phyloP scores from a whole-genome alignment of 2,888 invertebrate species.

The Cacoxenus indagator region DNA sequence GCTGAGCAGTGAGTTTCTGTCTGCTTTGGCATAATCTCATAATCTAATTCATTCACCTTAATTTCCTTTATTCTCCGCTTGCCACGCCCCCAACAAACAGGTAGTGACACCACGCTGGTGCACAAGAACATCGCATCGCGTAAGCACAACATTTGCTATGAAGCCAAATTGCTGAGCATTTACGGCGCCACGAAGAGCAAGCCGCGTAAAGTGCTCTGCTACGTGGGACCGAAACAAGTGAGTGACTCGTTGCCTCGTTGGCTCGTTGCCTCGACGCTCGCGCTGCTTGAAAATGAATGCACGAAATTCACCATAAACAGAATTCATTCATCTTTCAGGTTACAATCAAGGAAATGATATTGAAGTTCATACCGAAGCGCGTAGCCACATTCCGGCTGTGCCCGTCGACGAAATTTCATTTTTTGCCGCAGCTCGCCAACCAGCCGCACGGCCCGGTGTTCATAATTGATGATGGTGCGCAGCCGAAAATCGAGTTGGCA shows the following conservation, averaged over 20 bases:
- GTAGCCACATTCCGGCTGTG: slow-evolving; percentile 92
- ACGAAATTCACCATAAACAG: slow-evolving; percentile 52
- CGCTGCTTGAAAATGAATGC: slow-evolving; percentile 20
- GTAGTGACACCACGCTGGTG: slow-evolving; percentile 84
- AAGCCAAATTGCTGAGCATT: slow-evolving; percentile 81
- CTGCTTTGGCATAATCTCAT: neutral
- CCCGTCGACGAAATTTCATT: slow-evolving; percentile 92
- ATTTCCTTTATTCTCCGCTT: neutral
- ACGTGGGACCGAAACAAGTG: slow-evolving; percentile 89
- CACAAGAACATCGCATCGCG: slow-evolving; percentile 88
- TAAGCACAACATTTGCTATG: slow-evolving; percentile 89
- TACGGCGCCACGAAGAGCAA: slow-evolving; percentile 73
- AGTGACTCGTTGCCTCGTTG: too few species aligned
- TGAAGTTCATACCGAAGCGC: slow-evolving; percentile 93
- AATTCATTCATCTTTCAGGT: slow-evolving; percentile 73
- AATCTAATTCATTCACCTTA: neutral
- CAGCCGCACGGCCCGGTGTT: slow-evolving; percentile 77
- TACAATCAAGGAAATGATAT: slow-evolving; percentile 91
- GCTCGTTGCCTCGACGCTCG: too few species aligned
- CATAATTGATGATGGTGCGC: slow-evolving; percentile 91
- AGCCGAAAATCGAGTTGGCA: slow-evolving; percentile 85
- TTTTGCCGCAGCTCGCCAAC: slow-evolving; percentile 70
- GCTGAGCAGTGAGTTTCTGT: slow-evolving; percentile 79
- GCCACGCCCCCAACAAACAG: slow-evolving; percentile 67
- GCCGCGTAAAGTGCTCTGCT: slow-evolving; percentile 89